These are phyloP conservation scores for Trichoplusia ni DNA, from an alignment of 1,140 invertebrate genomes.

Conservation along the genomic window DNA sequence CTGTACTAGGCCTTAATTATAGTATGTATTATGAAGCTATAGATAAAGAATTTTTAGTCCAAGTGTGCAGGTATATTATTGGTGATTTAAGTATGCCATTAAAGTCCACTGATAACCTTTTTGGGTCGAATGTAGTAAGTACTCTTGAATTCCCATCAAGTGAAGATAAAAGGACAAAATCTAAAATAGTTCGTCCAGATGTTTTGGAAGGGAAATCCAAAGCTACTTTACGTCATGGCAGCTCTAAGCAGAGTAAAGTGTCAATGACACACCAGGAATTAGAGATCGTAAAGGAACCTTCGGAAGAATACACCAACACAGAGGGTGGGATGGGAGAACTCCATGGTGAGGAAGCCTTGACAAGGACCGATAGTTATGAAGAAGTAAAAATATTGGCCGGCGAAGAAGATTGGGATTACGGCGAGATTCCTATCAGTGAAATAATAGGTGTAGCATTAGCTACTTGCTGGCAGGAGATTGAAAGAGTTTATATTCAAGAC, in stretches of 20 bases:
- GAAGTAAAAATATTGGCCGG: conserved; percentile 72
- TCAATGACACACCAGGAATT: conserved; percentile 52
- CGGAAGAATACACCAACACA: conserved; percentile 43
- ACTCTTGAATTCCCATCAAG: conserved; percentile 60
- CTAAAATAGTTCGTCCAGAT: conserved; percentile 69
- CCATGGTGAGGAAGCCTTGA: conserved; percentile 45
- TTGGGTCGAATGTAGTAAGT: conserved; percentile 72
- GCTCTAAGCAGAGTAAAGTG: conserved; percentile 59
- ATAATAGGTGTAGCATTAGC: conserved; percentile 70
- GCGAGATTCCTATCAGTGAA: conserved; percentile 69
- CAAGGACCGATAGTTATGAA: conserved; percentile 39
- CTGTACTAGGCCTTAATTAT: conserved; percentile 80
- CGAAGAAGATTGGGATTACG: conserved; percentile 81
- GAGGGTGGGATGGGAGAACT: conserved; percentile 37
- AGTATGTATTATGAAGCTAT: conserved; percentile 82
- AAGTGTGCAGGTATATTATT: conserved; percentile 82
- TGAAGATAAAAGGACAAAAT: conserved; percentile 66
- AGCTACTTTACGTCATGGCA: conserved; percentile 51
- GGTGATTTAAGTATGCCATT: conserved; percentile 77
- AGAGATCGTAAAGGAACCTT: conserved; percentile 56
- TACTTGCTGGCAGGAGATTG: conserved; percentile 81
- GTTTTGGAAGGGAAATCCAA: conserved; percentile 55
- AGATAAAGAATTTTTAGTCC: conserved; percentile 79
- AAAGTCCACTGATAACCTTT: conserved; percentile 74
- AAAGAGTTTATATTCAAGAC: conserved; percentile 80